Evolutionary conservation across 2,888 invertebrate species (phyloP).

Genomic region (Dynastes maya): DNA sequence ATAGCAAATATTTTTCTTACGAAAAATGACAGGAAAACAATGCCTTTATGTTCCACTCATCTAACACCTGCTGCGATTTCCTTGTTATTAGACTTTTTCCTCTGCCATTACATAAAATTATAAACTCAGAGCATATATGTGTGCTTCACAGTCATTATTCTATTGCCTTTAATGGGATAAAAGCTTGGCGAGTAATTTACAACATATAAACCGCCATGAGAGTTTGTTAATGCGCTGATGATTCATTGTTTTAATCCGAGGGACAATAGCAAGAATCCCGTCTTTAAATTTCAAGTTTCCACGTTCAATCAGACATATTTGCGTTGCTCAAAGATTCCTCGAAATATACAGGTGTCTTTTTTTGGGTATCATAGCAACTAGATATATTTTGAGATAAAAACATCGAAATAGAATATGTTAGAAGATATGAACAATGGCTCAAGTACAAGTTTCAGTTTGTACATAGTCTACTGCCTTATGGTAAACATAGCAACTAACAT

Average conservation of each 20-base stretch:
- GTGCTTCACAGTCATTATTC: conserved; percentile 16
- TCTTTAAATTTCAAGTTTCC: too few relatives aligned
- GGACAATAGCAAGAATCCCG: too few relatives aligned
- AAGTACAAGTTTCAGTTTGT: not conserved
- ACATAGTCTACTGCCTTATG: too few relatives aligned
- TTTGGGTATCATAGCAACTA: too few relatives aligned
- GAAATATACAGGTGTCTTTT: too few relatives aligned
- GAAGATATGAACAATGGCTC: not conserved
- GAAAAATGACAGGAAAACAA: too few relatives aligned
- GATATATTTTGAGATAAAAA: not conserved
- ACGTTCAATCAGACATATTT: too few relatives aligned
- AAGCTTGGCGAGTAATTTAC: conserved; percentile 38
- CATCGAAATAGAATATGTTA: not conserved
- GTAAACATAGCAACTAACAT: not conserved
- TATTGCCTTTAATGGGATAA: conserved; percentile 45
- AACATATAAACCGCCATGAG: conserved; percentile 7
- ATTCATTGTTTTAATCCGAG: conserved; percentile 34
- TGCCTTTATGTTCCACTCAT: too few relatives aligned
- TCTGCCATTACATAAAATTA: conserved; percentile 27
- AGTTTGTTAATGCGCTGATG: conserved; percentile 27
- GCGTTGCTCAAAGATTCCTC: not conserved
- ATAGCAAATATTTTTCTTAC: too few relatives aligned
- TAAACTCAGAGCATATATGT: not conserved
- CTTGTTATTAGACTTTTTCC: not conserved
- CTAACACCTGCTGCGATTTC: conserved; percentile 10